These are phyloP conservation scores for Eurystomus glaucurus DNA, from an alignment of 2,797 vertebrate genomes.

Conservation along the genomic window DNA sequence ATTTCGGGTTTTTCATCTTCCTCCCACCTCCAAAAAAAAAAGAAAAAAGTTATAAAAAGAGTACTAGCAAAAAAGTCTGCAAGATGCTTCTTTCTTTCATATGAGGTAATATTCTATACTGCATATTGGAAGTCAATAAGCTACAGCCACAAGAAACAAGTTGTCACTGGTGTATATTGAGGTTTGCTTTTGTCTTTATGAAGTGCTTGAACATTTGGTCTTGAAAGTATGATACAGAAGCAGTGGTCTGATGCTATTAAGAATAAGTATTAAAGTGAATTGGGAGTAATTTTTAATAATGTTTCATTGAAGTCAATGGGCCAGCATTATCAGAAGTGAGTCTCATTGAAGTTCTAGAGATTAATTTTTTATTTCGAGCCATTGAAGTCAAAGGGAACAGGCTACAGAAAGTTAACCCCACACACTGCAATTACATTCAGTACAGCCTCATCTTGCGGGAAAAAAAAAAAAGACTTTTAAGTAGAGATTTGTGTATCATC, in stretches of 20 bases:
- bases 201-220: neutral
- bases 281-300: neutral
- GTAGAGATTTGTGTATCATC: neutral
- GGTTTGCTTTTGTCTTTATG: conserved; percentile 11
- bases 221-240: conserved; percentile 3
- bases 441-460: neutral
- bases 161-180: neutral
- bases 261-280: conserved; percentile 20
- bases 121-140: neutral
- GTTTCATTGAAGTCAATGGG: conserved; percentile 51
- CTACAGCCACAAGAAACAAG: neutral
- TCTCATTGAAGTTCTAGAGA: conserved; percentile 22
- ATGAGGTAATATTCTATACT: neutral
- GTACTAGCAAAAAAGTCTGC: neutral
- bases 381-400: conserved; percentile 11
- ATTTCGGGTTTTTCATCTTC: neutral
- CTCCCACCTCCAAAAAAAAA: rapidly evolving
- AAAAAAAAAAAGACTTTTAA: neutral
- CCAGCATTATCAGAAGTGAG: neutral
- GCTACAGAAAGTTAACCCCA: conserved; percentile 5
- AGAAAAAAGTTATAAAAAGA: neutral
- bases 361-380: conserved; percentile 5
- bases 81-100: neutral
- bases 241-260: neutral
- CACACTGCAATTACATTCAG: neutral